These are phyloP conservation scores for Antheraea assamensis DNA, from an alignment of 2,888 invertebrate genomes.

Conservation along the genomic window DNA sequence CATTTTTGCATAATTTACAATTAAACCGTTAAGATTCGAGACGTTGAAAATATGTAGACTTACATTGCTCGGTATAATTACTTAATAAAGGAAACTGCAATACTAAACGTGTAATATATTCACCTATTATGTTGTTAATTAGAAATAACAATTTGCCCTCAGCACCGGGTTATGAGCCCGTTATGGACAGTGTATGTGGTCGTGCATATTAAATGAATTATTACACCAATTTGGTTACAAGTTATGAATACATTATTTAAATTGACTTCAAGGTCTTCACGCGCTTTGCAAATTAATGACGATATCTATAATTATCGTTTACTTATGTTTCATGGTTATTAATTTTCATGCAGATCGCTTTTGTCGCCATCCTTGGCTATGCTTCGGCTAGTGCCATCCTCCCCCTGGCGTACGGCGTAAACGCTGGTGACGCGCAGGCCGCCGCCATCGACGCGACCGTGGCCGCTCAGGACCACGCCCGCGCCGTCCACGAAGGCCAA, in stretches of 20 bases:
- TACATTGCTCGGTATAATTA: slow-evolving; percentile 14
- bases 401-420: slow-evolving; percentile 61
- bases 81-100: slow-evolving; percentile 5
- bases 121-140: neutral
- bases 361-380: slow-evolving; percentile 77
- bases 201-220: neutral
- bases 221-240: neutral
- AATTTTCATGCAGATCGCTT: slow-evolving; percentile 60
- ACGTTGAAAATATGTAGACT: neutral
- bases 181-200: neutral
- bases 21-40: slow-evolving; percentile 8
- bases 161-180: neutral
- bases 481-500: slow-evolving; percentile 63
- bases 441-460: slow-evolving; percentile 74
- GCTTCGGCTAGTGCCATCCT: slow-evolving; percentile 70
- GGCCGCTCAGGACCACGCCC: slow-evolving; percentile 62
- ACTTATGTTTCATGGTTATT: neutral
- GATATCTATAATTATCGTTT: neutral
- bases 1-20: slow-evolving; percentile 11
- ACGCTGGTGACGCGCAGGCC: slow-evolving; percentile 72
- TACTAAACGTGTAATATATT: slow-evolving; percentile 3
- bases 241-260: slow-evolving; percentile 4
- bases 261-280: neutral
- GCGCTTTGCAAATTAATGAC: neutral
- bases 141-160: neutral